These are phyloP conservation scores for Anguilla pacifica DNA, from an alignment of 2,797 vertebrate species.

Conservation along the genomic window DNA sequence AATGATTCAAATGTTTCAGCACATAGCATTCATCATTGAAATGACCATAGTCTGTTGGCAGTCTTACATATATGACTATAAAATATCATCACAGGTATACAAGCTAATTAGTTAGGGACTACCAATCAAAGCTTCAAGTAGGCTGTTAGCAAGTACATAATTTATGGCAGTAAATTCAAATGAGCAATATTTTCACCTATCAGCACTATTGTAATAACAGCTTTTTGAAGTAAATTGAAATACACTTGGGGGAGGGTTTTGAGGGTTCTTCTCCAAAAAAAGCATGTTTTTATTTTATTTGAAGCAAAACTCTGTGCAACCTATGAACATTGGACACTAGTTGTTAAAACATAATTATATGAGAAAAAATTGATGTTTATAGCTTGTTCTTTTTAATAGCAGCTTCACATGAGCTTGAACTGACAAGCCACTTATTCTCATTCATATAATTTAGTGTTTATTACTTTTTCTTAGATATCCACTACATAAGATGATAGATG, in stretches of 20 bases:
- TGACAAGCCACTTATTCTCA: background rate
- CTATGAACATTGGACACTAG: background rate
- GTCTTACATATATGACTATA: background rate
- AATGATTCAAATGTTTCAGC: background rate
- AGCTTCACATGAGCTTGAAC: background rate
- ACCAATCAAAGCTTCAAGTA: background rate
- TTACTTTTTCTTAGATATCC: background rate
- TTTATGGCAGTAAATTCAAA: too few relatives aligned
- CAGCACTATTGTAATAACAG: conserved; percentile 4
- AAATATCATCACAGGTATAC: background rate
- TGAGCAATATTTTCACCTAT: background rate
- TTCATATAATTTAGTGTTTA: background rate
- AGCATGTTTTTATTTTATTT: background rate
- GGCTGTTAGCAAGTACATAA: too few relatives aligned
- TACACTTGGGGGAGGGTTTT: background rate
- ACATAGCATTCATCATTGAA: background rate
- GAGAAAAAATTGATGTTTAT: background rate
- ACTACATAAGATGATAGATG: conserved; percentile 1
- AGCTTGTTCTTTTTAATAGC: background rate
- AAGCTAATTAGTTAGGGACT: background rate
- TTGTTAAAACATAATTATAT: background rate
- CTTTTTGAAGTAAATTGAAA: background rate
- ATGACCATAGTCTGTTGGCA: background rate
- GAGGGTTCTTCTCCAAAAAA: background rate
- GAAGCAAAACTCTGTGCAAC: background rate